Conservation (phyloP, 2,888 invertebrate genomes). For the Parthenolecanium corni region DNA sequence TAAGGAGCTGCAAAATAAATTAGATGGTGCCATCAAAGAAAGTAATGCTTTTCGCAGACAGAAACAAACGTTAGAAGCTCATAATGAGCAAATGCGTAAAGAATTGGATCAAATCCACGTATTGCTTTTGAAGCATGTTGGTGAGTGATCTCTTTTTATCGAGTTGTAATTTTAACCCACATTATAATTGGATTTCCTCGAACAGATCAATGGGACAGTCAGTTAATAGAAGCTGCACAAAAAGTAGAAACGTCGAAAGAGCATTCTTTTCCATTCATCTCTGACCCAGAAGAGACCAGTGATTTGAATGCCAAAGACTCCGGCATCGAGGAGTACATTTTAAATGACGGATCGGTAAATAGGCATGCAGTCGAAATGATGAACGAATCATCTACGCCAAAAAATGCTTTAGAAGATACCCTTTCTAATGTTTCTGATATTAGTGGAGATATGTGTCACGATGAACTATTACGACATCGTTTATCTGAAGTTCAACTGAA, state of each 20-base stretch:
- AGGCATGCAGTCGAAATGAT: constrained; percentile 46
- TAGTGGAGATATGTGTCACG: constrained; percentile 37
- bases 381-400: not conserved
- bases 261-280: constrained; percentile 36
- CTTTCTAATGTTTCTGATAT: constrained; percentile 21
- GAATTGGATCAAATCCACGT: constrained; percentile 70
- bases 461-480: constrained; percentile 51
- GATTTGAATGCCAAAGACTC: constrained; percentile 30
- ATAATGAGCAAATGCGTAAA: constrained; percentile 61
- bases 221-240: constrained; percentile 42
- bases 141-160: constrained; percentile 23
- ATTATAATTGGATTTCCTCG: no score
- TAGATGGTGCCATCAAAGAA: constrained; percentile 68
- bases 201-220: constrained; percentile 50
- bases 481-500: constrained; percentile 55
- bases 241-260: constrained; percentile 42
- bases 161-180: no score
- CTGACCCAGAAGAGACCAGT: constrained; percentile 32
- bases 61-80: constrained; percentile 60
- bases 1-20: constrained; percentile 64
- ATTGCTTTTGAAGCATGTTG: constrained; percentile 52
- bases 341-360: constrained; percentile 50
- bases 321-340: constrained; percentile 48
- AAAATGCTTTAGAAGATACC: constrained; percentile 2
- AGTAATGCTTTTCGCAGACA: constrained; percentile 60